Percentiles rank a stretch among this genome's conserved stretches.
Evolutionary conservation across 2,888 invertebrate genomes (phyloP).

Genomic region (Ophion obscuratus): DNA sequence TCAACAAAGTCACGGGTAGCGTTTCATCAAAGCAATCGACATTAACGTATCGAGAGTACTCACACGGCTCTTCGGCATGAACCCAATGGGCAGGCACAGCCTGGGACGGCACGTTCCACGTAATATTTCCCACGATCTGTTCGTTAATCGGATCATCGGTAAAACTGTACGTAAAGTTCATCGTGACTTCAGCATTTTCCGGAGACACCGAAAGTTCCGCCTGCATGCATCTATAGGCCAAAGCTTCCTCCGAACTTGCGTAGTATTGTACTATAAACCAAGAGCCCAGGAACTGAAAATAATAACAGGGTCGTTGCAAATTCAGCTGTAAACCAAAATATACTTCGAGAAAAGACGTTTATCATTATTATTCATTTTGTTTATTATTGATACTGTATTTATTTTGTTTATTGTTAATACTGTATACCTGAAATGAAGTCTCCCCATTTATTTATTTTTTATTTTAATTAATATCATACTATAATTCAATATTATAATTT

Average conservation of each 20-base stretch:
- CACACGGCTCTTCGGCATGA: conserved; percentile 94
- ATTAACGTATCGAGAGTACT: conserved; percentile 77
- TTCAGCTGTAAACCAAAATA: not conserved
- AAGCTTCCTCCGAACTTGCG: conserved; percentile 94
- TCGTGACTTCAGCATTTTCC: conserved; percentile 88
- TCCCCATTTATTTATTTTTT: no score
- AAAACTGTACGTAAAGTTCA: conserved; percentile 95
- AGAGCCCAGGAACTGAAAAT: conserved; percentile 89
- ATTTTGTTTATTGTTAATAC: not conserved
- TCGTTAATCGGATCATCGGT: conserved; percentile 93
- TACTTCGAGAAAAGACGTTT: not conserved
- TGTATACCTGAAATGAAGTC: no score
- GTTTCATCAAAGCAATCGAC: not conserved
- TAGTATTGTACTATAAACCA: conserved; percentile 96
- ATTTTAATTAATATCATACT: no score
- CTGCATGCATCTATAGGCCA: conserved; percentile 94
- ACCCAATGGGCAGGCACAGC: conserved; percentile 93
- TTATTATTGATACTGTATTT: not conserved
- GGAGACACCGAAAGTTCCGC: conserved; percentile 88
- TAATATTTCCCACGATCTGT: conserved; percentile 92
- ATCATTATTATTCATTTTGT: not conserved
- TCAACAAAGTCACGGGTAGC: no score
- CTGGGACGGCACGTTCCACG: conserved; percentile 92
- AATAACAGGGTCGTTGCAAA: not conserved
- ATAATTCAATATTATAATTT: not conserved